Base-by-base conservation (phyloP, 1,140 invertebrate species). In the Rhyzopertha dominica region DNA sequence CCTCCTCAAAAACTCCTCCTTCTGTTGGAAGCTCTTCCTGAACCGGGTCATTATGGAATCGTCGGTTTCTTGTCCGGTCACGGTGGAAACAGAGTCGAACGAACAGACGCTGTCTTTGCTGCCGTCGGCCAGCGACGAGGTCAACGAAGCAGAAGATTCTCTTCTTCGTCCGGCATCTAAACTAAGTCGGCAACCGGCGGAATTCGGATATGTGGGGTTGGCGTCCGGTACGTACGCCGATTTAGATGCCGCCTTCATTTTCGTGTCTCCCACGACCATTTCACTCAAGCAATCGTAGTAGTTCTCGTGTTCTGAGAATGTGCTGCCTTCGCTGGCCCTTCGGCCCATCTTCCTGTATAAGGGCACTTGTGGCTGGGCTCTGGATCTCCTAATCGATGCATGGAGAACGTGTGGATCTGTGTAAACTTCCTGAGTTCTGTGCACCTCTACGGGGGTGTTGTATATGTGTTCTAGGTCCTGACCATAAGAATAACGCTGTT, bases 1-100 rank as follows among this genome's bases (percentile, higher is more conserved):
- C 40, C 85, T 73, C 53, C 79, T 77, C 20, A 92, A 69, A 62
- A 92, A 92, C 53, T 90, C 87, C 65, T 90, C 87, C 59, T 91
- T 92, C 57, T 90, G 85, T 55, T 90, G 86, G 53, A 84, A 79
- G 56, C 84, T 90, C 62, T 86, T 87, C 37, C 83, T 74, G 53
- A 91, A 78, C 62, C 85, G 75, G 16, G 75, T 78, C 65, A 84
- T 75, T 32, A 81, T 79, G 26, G 78, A 80, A 59, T 84, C 80
- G 53, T 82, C 80, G 13, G 76, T 70, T 49, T 80, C 80, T 54
- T 77, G 74, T 19, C 79, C 76, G 19, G 76, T 79, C 2, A 81
- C 62, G n/a, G 79, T 80, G 5, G 78, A 81, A 54, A 73, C 76
- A 17, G 79, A 81, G 51, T 80, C 79, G 59, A 73, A 80, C 3